Evolutionary conservation across 1,140 invertebrate genomes (phyloP).

Genomic region (Ceratina calcarata): DNA sequence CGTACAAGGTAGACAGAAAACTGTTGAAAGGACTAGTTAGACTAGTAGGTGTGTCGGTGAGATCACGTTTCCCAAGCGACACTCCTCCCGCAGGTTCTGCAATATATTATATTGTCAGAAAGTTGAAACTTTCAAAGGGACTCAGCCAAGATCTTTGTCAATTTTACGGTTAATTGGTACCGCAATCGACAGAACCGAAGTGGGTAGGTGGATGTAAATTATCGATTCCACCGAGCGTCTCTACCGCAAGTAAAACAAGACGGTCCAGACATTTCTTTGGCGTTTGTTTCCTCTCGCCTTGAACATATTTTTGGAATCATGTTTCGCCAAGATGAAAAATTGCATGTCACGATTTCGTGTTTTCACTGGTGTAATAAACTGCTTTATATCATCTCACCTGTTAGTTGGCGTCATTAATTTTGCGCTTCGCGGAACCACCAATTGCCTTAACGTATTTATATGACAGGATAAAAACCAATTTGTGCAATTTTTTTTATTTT

Average conservation of each 20-base stretch:
- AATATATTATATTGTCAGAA: constrained; percentile 46
- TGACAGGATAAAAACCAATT: not conserved
- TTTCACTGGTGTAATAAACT: constrained; percentile 28
- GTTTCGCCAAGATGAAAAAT: constrained; percentile 45
- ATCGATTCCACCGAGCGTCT: constrained; percentile 33
- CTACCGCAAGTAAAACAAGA: constrained; percentile 1
- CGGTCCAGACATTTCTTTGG: constrained; percentile 17
- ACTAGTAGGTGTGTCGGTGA: constrained; percentile 39
- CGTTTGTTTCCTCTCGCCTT: constrained; percentile 44
- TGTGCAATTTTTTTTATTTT: constrained; percentile 13
- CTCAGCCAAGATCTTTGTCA: constrained; percentile 54
- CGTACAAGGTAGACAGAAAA: not conserved
- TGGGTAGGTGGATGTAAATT: constrained; percentile 43
- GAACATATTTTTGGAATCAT: constrained; percentile 58
- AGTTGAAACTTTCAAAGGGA: constrained; percentile 35
- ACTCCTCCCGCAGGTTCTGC: constrained; percentile 28
- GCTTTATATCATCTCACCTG: constrained; percentile 3
- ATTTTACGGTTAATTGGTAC: constrained; percentile 57
- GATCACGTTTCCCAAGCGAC: constrained; percentile 49
- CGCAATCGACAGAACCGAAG: constrained; percentile 14
- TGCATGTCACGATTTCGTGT: constrained; percentile 24
- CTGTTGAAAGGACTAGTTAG: constrained; percentile 27
- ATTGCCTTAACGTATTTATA: not conserved
- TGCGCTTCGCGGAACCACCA: not conserved
- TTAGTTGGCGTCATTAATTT: not conserved